These are phyloP conservation scores for Molorchus minor DNA, from an alignment of 2,888 invertebrate species.

Conservation along the genomic window DNA sequence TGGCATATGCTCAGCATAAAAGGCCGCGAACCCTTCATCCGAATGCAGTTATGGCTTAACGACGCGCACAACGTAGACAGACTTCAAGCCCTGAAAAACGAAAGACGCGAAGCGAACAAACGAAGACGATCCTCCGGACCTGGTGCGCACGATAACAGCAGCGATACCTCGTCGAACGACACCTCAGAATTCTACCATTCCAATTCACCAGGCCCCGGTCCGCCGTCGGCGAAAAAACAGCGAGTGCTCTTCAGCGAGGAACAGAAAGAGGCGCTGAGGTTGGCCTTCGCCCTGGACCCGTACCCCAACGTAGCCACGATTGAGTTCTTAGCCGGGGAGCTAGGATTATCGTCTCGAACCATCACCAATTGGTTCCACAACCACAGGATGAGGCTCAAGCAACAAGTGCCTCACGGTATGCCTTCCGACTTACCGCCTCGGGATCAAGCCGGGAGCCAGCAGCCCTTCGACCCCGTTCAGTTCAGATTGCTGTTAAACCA, in stretches of 20 bases:
- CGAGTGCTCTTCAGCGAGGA: slow-evolving; percentile 97
- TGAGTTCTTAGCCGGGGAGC: slow-evolving; percentile 91
- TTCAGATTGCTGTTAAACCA: slow-evolving; percentile 89
- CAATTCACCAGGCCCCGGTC: slow-evolving; percentile 83
- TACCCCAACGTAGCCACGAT: slow-evolving; percentile 97
- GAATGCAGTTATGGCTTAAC: slow-evolving; percentile 97
- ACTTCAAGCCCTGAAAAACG: slow-evolving; percentile 89
- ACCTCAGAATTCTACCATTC: slow-evolving; percentile 90
- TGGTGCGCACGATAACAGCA: slow-evolving; percentile 84
- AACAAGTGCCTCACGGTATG: slow-evolving; percentile 68
- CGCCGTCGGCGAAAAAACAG: slow-evolving; percentile 91
- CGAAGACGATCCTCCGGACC: slow-evolving; percentile 85
- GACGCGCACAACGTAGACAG: slow-evolving; percentile 95
- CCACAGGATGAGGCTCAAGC: slow-evolving; percentile 86
- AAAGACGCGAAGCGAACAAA: slow-evolving; percentile 90
- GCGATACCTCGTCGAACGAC: slow-evolving; percentile 88
- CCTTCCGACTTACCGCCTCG: slow-evolving; percentile 78
- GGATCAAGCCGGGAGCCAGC: slow-evolving; percentile 72
- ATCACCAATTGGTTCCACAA: slow-evolving; percentile 99
- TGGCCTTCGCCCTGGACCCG: slow-evolving; percentile 95
- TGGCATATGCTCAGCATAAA: slow-evolving; percentile 99
- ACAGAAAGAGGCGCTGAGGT: slow-evolving; percentile 93
- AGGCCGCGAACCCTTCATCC: slow-evolving; percentile 94
- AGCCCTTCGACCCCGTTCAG: slow-evolving; percentile 90
- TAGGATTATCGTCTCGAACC: slow-evolving; percentile 91